Percentiles rank a stretch among this genome's conserved stretches.
Conservation (phyloP, 92 coral and sea anemone species). For the Diadumene lineata region DNA sequence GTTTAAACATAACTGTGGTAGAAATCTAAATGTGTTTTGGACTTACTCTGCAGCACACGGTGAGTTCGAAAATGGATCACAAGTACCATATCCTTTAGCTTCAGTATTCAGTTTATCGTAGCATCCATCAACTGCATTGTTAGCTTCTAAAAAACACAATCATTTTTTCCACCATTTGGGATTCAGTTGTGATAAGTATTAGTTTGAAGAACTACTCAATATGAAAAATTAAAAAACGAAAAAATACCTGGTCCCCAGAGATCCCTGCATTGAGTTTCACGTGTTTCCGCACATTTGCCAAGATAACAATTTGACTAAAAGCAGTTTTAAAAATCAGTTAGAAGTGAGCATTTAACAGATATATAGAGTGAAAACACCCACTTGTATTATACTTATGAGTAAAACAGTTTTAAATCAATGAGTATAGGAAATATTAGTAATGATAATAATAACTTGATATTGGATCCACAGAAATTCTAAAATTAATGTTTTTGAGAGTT, state of each 20-base stretch:
- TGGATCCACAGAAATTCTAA: background rate
- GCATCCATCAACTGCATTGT: slow-evolving; percentile 51
- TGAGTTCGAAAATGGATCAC: slow-evolving; percentile 38
- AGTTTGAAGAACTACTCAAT: too few species aligned
- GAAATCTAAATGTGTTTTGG: background rate
- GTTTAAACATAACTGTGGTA: background rate
- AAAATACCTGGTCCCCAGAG: slow-evolving; percentile 54
- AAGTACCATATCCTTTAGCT: slow-evolving; percentile 68
- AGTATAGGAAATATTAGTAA: background rate
- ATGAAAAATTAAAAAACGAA: background rate
- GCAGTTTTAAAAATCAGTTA: background rate
- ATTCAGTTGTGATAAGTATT: too few species aligned
- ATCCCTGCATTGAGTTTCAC: slow-evolving; percentile 41
- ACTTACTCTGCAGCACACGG: slow-evolving; percentile 60
- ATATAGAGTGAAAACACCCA: background rate
- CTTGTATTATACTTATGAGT: too few species aligned
- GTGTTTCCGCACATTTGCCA: slow-evolving; percentile 46
- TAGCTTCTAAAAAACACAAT: slow-evolving; percentile 40
- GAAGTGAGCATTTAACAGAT: background rate
- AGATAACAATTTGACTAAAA: slow-evolving; percentile 35
- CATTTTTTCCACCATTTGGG: background rate
- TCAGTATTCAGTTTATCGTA: slow-evolving; percentile 75
- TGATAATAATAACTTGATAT: background rate
- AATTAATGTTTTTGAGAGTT: background rate
- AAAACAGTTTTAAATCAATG: background rate